Conservation (phyloP, 92 coral and sea anemone species). For the Porites lobata region DNA sequence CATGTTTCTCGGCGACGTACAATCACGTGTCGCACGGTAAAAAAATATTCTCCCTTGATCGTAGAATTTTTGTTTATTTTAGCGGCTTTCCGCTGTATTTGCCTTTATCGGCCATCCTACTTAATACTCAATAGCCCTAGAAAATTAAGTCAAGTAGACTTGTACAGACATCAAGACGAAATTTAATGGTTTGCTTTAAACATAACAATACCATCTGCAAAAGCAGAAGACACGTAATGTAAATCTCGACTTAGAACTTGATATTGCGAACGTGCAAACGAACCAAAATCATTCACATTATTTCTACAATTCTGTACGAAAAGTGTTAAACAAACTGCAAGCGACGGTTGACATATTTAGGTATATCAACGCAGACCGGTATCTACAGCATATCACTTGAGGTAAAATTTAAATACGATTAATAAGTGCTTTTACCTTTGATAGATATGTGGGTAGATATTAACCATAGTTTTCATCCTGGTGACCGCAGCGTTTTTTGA, state of each 20-base stretch:
- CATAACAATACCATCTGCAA: background rate
- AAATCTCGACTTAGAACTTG: background rate
- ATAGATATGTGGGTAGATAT: background rate
- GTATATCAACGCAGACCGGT: background rate
- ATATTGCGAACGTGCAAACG: background rate
- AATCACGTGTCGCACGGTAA: background rate
- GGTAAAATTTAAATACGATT: background rate
- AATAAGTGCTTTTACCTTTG: background rate
- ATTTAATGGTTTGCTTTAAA: background rate
- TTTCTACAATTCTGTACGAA: background rate
- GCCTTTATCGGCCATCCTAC: background rate
- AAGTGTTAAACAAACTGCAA: background rate
- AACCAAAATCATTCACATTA: background rate
- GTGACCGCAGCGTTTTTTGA: background rate
- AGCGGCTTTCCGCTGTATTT: background rate
- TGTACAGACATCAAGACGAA: background rate
- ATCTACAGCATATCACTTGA: background rate
- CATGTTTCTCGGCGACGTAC: too few relatives aligned
- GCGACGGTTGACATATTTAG: background rate
- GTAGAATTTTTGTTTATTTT: background rate
- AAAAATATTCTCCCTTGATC: background rate
- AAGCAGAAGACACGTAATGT: background rate
- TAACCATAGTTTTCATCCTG: background rate
- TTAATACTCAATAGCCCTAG: too few relatives aligned
- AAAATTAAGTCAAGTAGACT: background rate